Evolutionary conservation across 1,140 invertebrate genomes (phyloP), one percentile per base, ranked within the genome.

Genomic region (Diuraphis noxia): DNA sequence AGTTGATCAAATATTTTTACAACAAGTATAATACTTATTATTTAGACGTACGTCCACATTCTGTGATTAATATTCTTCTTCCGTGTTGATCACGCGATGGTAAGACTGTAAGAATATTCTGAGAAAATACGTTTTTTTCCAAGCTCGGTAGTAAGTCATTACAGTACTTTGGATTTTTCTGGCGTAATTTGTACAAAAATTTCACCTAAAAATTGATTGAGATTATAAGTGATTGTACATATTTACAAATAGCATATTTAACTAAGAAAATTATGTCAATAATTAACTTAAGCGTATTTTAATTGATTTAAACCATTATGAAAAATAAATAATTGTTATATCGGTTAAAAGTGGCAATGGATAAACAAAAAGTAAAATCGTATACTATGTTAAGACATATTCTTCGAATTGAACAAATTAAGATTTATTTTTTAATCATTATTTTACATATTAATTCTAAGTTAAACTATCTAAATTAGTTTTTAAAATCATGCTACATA

Each of bases 121-220:
- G 94, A 19, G 93, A 92, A 46, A 96, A 94, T 4, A 94, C 94
- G 63, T 94, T 94, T 49, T 93, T 93, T 19, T 96, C 93, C 85
- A 93, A 93, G 4, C 92, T 93, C 4, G 96, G 95, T 6, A 94
- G 72, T 19, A 96, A 93, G 92, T 95, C 93, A 2, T 93, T 92
- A 91, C 94, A 95, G 43, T 95, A 94, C 43, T 94, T 94, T 13
- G 95, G 94, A 92, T 96, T 94, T 92, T 95, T 95, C 2, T 93
- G 30, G 85, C 94, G 95, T 92, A 95, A 96, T 91, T 94, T 94
- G 92, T 95, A 96, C 72, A 95, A 95, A 81, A 94, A 94, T 93
- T 95, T 95, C 91, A 96, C 94, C 95, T 96, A 92, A 21, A 93
- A 38, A 92, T 79, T 30, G 41, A n/a, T n/a, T n/a, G 4, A 0